phyloP scores from a whole-genome alignment of 2,888 invertebrate species.

The Frankliniella fusca region DNA sequence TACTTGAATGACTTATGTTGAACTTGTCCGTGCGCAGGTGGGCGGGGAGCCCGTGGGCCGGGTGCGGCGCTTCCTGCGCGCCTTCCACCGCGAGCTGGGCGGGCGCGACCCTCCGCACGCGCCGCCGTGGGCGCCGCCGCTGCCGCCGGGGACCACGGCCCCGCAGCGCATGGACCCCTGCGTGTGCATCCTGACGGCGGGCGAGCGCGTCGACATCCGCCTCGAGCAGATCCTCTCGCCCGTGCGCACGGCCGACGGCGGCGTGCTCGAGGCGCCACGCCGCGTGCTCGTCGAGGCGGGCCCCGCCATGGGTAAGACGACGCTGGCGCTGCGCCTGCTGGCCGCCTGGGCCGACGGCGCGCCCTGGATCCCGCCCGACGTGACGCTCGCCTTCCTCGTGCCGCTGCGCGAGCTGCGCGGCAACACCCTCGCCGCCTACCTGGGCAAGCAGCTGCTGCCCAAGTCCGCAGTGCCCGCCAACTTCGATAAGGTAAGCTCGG shows the following conservation, averaged over 20 bases:
- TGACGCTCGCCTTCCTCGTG: slow-evolving; percentile 52
- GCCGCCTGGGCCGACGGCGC: slow-evolving; percentile 55
- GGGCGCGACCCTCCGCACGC: slow-evolving; percentile 50
- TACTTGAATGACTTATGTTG: no score
- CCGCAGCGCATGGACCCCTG: slow-evolving; percentile 54
- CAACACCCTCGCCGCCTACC: slow-evolving; percentile 44
- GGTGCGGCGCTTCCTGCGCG: slow-evolving; percentile 48
- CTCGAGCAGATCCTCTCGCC: slow-evolving; percentile 52
- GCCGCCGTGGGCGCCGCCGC: slow-evolving; percentile 51
- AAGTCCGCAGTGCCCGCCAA: slow-evolving; percentile 42
- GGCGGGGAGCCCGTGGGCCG: slow-evolving; percentile 12
- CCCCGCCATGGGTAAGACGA: slow-evolving; percentile 53
- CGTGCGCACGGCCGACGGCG: slow-evolving; percentile 51
- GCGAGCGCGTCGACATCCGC: slow-evolving; percentile 45
- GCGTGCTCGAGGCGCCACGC: slow-evolving; percentile 51
- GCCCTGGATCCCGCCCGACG: slow-evolving; percentile 48
- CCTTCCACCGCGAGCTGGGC: slow-evolving; percentile 51
- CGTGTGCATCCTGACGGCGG: slow-evolving; percentile 38
- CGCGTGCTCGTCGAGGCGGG: slow-evolving; percentile 54
- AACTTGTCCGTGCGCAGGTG: background rate
- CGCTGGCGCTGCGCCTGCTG: slow-evolving; percentile 52
- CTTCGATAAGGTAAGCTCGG: background rate
- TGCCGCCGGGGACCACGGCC: slow-evolving; percentile 51
- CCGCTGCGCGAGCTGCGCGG: slow-evolving; percentile 54
- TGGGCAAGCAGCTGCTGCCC: slow-evolving; percentile 49